These are phyloP conservation scores for Lysandra coridon DNA, from an alignment of 2,888 invertebrate genomes.

Conservation along the genomic window DNA sequence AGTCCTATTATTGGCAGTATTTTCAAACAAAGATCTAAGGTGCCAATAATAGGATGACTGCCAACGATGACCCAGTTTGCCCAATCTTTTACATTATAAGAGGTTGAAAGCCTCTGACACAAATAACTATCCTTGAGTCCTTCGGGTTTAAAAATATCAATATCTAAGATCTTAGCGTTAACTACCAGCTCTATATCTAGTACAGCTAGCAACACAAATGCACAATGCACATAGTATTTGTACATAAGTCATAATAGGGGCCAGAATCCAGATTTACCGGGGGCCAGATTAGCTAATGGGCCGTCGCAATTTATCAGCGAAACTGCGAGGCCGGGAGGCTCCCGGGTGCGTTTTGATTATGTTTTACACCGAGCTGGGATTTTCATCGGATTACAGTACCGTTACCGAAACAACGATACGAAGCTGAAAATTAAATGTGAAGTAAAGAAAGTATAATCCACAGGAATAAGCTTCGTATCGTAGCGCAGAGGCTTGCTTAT, in stretches of 20 bases:
- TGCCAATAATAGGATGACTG: too few species aligned
- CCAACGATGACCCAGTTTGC: too few species aligned
- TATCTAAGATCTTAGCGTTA: too few species aligned
- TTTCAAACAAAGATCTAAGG: too few species aligned
- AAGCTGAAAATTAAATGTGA: background rate
- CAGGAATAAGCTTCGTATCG: too few species aligned
- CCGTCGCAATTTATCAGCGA: slow-evolving; percentile 12
- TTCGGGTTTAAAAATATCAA: too few species aligned
- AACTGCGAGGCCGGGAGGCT: background rate
- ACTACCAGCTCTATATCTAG: background rate
- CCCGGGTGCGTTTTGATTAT: slow-evolving; percentile 5
- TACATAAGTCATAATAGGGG: background rate
- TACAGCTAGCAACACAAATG: slow-evolving; percentile 4
- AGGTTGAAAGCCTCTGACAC: too few species aligned
- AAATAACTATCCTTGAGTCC: too few species aligned
- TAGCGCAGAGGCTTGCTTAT: too few species aligned
- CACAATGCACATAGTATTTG: background rate
- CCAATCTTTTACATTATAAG: too few species aligned
- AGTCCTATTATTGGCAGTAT: too few species aligned
- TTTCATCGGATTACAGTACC: background rate
- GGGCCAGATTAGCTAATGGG: background rate
- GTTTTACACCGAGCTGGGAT: background rate
- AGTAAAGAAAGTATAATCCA: background rate
- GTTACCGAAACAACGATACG: background rate
- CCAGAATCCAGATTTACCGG: background rate